Conservation (phyloP, 2,888 invertebrate species). For the Chalcosyrphus nemorum region DNA sequence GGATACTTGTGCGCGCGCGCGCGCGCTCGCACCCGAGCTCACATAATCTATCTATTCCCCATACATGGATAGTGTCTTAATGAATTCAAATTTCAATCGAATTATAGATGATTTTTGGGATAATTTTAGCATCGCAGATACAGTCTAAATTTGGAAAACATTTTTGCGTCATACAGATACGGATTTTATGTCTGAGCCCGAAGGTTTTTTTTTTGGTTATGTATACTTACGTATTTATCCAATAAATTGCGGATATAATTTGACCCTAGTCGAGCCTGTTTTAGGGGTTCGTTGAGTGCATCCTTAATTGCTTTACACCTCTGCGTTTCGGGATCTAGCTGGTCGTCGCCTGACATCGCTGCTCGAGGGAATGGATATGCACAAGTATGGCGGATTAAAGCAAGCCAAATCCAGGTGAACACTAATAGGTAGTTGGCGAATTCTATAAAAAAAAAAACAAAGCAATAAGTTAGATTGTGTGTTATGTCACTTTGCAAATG, state of each 20-base stretch:
- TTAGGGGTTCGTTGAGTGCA: slow-evolving; percentile 15
- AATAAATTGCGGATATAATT: slow-evolving; percentile 1
- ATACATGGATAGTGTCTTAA: not conserved
- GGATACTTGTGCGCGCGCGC: slow-evolving; percentile 22
- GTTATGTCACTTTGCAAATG: not conserved
- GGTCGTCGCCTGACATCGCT: slow-evolving; percentile 11
- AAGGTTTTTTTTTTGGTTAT: too few relatives aligned
- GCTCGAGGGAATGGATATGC: slow-evolving; percentile 21
- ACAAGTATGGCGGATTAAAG: slow-evolving; percentile 25
- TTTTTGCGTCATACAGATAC: not conserved
- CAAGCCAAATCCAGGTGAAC: slow-evolving; percentile 49
- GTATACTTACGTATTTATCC: slow-evolving; percentile 44
- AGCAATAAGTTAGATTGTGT: not conserved
- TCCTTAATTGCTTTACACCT: slow-evolving; percentile 19
- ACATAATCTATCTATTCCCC: not conserved
- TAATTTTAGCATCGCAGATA: not conserved
- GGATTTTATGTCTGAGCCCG: too few relatives aligned
- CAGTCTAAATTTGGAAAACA: not conserved
- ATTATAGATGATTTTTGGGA: not conserved
- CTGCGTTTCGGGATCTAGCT: slow-evolving; percentile 5
- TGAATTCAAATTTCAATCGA: not conserved
- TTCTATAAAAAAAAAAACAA: slow-evolving; percentile 21
- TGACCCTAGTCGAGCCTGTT: not conserved
- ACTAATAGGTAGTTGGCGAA: slow-evolving; percentile 33
- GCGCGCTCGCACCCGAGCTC: not conserved